These are phyloP conservation scores for Linepithema humile DNA, from an alignment of 1,140 invertebrate genomes.

Conservation along the genomic window DNA sequence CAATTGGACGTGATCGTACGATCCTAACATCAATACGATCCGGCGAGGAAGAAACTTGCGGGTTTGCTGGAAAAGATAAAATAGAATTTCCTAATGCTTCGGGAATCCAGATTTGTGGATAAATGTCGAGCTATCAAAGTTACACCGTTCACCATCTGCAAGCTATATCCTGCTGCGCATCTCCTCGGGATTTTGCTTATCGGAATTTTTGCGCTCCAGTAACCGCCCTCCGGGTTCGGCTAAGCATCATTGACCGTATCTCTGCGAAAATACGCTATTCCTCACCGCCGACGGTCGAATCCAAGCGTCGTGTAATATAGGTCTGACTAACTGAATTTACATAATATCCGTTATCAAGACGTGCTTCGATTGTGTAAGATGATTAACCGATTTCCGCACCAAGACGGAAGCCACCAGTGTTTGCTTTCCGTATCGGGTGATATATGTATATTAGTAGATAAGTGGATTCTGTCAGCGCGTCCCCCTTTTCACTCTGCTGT, in stretches of 20 bases:
- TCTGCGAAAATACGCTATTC: constrained; percentile 14
- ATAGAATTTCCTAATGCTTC: neutral
- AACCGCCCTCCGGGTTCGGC: constrained; percentile 5
- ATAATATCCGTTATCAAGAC: neutral
- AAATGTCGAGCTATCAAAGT: neutral
- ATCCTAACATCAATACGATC: constrained; percentile 2
- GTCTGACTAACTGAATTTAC: neutral
- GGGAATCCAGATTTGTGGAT: neutral
- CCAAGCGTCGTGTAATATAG: neutral
- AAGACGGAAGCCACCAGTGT: neutral
- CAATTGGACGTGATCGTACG: neutral
- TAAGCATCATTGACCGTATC: constrained; percentile 14
- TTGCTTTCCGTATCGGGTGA: neutral
- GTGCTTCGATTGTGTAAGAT: neutral
- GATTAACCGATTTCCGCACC: neutral
- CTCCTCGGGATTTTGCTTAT: constrained; percentile 17
- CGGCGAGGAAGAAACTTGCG: neutral
- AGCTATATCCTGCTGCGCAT: neutral
- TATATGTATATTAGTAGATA: neutral
- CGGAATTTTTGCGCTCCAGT: constrained; percentile 43
- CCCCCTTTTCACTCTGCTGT: constrained; percentile 2
- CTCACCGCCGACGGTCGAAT: neutral
- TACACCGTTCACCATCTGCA: neutral
- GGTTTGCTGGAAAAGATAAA: neutral
- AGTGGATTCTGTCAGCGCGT: neutral